phyloP scores from a whole-genome alignment of 2,113 vertebrate species.

The Rhodinocichla rosea region DNA sequence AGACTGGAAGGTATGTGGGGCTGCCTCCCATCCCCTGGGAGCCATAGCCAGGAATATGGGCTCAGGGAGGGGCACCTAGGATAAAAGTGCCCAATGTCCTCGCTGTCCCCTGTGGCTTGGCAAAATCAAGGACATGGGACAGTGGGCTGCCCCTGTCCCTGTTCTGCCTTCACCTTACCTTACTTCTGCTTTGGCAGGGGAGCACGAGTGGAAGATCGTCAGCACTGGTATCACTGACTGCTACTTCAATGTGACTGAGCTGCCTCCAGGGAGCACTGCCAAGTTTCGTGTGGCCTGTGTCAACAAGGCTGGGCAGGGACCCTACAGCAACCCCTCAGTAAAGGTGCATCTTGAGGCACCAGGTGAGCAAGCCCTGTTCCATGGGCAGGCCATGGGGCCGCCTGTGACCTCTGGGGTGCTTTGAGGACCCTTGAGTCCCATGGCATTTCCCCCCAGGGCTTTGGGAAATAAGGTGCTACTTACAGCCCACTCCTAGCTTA shows the following conservation, averaged over 20 bases:
- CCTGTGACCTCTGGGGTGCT: not conserved
- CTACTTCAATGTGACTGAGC: slow-evolving; percentile 90
- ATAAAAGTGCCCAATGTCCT: not conserved
- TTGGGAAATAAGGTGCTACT: not conserved
- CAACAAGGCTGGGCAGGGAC: slow-evolving; percentile 95
- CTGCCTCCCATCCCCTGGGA: not conserved
- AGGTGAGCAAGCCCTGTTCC: slow-evolving; percentile 65
- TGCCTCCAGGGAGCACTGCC: slow-evolving; percentile 75
- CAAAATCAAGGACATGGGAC: too few species aligned
- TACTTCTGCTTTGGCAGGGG: slow-evolving; percentile 66
- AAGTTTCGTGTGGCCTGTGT: slow-evolving; percentile 93
- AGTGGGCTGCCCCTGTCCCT: not conserved
- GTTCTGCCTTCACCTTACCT: accelerated
- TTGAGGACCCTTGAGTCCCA: not conserved
- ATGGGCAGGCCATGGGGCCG: accelerated
- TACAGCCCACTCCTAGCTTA: not conserved
- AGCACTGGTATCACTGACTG: slow-evolving; percentile 87
- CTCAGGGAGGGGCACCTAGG: not conserved
- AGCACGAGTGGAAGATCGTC: slow-evolving; percentile 86
- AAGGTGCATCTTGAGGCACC: slow-evolving; percentile 76
- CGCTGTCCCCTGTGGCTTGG: not conserved
- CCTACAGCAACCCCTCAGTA: slow-evolving; percentile 87
- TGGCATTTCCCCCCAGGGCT: not conserved
- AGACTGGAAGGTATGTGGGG: slow-evolving; percentile 80
- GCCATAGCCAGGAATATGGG: not conserved